These are phyloP conservation scores for Brachionichthys hirsutus DNA, from an alignment of 2,113 vertebrate species.

Conservation along the genomic window DNA sequence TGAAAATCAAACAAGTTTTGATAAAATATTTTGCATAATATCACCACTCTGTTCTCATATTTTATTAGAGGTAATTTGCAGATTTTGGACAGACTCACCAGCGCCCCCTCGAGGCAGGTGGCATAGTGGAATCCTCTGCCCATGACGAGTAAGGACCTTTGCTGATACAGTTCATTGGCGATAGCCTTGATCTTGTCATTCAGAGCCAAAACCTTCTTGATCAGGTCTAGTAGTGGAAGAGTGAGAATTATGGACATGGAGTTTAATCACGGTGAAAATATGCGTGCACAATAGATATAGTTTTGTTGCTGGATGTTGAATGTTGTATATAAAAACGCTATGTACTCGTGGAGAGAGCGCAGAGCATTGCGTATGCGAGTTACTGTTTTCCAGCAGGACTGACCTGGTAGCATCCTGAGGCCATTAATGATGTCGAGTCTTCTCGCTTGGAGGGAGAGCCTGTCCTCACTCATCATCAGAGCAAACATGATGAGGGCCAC, in stretches of 20 bases:
- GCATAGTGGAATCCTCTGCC: constrained; percentile 95
- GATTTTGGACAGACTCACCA: constrained; percentile 79
- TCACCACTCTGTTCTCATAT: background rate
- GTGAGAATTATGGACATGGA: background rate
- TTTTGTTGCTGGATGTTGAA: background rate
- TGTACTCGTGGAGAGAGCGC: background rate
- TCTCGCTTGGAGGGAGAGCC: constrained; percentile 88
- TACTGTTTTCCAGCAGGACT: constrained; percentile 16
- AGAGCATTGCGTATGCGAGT: background rate
- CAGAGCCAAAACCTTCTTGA: constrained; percentile 87
- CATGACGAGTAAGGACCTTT: constrained; percentile 93
- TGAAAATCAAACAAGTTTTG: background rate
- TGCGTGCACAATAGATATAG: background rate
- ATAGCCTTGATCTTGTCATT: constrained; percentile 88
- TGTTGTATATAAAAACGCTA: background rate
- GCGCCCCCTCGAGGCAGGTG: constrained; percentile 94
- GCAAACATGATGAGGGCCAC: constrained; percentile 93
- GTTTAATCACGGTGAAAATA: background rate
- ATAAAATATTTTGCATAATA: background rate
- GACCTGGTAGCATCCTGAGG: constrained; percentile 86
- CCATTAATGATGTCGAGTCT: constrained; percentile 88
- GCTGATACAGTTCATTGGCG: constrained; percentile 88
- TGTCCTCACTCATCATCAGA: constrained; percentile 95
- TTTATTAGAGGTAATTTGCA: too few species aligned
- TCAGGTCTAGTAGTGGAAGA: constrained; percentile 72